These are phyloP conservation scores for Alosa alosa DNA, from an alignment of 2,113 vertebrate species.

Conservation along the genomic window DNA sequence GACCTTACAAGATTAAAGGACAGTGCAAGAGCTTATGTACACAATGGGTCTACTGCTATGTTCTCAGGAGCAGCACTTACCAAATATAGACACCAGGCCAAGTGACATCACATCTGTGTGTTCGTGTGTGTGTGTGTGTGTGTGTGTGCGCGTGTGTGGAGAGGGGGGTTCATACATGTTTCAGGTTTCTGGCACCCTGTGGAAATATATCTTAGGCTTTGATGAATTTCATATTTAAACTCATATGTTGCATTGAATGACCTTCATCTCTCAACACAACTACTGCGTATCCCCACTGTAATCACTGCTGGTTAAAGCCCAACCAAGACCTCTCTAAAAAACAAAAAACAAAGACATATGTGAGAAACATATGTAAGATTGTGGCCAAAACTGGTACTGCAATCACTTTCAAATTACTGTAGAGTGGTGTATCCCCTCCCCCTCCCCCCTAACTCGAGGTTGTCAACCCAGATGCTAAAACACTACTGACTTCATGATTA, in stretches of 20 bases:
- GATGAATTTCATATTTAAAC: background rate
- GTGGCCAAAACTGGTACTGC: too few species aligned
- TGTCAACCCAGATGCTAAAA: too few species aligned
- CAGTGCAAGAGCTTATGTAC: background rate
- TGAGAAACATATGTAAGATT: too few species aligned
- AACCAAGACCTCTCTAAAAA: too few species aligned
- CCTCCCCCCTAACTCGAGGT: too few species aligned
- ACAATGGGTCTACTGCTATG: background rate
- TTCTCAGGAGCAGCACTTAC: too few species aligned
- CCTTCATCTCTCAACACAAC: background rate
- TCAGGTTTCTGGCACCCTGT: background rate
- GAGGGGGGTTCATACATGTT: background rate
- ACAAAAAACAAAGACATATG: too few species aligned
- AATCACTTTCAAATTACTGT: too few species aligned
- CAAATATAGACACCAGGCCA: background rate
- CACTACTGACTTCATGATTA: too few species aligned
- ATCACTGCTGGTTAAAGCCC: conserved; percentile 22
- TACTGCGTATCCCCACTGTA: background rate
- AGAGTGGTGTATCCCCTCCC: too few species aligned
- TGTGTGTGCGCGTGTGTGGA: background rate
- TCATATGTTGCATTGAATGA: background rate
- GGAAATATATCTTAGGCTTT: background rate
- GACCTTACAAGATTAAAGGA: background rate
- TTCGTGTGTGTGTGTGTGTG: conserved; percentile 13
- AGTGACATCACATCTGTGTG: background rate